These are phyloP conservation scores for Andrena praecox DNA, from an alignment of 2,888 invertebrate genomes.

Conservation along the genomic window DNA sequence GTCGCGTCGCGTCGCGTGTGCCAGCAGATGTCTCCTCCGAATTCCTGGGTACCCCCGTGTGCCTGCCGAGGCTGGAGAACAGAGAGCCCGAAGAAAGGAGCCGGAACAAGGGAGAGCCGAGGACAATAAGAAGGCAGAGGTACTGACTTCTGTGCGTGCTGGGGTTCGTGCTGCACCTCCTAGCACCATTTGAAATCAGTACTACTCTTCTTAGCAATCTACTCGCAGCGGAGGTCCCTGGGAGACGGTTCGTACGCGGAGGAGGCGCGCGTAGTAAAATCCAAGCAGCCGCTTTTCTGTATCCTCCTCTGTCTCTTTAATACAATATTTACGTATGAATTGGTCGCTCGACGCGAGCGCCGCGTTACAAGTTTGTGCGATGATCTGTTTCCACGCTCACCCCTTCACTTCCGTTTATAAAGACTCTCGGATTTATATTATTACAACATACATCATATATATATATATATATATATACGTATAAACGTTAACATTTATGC, in stretches of 20 bases:
- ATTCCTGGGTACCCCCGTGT: not conserved
- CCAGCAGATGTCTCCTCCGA: not conserved
- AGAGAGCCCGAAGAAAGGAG: not conserved
- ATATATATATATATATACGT: slow-evolving; percentile 41
- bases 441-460: slow-evolving; percentile 50
- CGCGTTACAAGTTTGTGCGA: slow-evolving; percentile 54
- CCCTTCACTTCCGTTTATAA: slow-evolving; percentile 33
- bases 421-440: slow-evolving; percentile 50
- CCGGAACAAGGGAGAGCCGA: slow-evolving; percentile 2
- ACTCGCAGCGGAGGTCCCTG: slow-evolving; percentile 32
- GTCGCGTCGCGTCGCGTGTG: slow-evolving; percentile 14
- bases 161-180: slow-evolving; percentile 81
- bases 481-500: slow-evolving; percentile 42
- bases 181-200: slow-evolving; percentile 85
- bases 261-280: slow-evolving; percentile 36
- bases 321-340: slow-evolving; percentile 37
- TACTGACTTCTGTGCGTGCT: slow-evolving; percentile 85
- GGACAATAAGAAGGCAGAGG: slow-evolving; percentile 81
- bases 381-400: slow-evolving; percentile 46
- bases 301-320: slow-evolving; percentile 54
- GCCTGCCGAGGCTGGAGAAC: too few relatives aligned
- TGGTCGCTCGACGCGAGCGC: slow-evolving; percentile 31
- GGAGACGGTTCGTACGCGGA: not conserved
- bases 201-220: slow-evolving; percentile 82
- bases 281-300: slow-evolving; percentile 40